Evolutionary conservation across 1,140 invertebrate species (phyloP).

Genomic region (Zaprionus vittiger): DNA sequence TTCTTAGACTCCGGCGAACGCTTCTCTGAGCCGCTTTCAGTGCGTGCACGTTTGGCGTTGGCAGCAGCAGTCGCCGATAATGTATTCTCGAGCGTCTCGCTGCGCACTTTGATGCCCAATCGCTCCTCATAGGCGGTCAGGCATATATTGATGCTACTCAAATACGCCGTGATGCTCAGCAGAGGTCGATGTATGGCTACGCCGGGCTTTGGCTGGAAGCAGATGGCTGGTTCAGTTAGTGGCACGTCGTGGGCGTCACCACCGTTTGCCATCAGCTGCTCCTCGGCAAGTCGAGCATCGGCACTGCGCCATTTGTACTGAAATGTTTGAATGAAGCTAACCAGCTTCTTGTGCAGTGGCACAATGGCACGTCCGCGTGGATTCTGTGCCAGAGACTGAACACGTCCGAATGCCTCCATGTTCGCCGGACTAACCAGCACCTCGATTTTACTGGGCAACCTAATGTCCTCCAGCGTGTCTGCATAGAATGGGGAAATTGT

Average conservation of each 20-base stretch:
- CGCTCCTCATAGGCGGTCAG: constrained; percentile 90
- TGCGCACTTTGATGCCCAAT: constrained; percentile 86
- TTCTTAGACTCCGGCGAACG: constrained; percentile 84
- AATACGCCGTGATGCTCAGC: constrained; percentile 90
- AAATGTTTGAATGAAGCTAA: constrained; percentile 90
- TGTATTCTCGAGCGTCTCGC: constrained; percentile 69
- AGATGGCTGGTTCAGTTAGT: constrained; percentile 57
- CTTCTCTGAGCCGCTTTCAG: constrained; percentile 86
- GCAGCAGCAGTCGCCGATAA: constrained; percentile 25
- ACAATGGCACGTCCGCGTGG: constrained; percentile 91
- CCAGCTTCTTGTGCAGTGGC: constrained; percentile 90
- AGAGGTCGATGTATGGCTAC: constrained; percentile 88
- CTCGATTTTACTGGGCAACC: constrained; percentile 91
- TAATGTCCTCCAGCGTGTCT: constrained; percentile 91
- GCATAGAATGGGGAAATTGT: neutral
- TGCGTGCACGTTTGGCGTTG: constrained; percentile 85
- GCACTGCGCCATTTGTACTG: constrained; percentile 89
- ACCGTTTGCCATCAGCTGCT: constrained; percentile 30
- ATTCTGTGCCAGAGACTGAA: constrained; percentile 95
- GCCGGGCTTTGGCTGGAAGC: constrained; percentile 83
- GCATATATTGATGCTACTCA: constrained; percentile 90
- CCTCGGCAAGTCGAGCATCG: constrained; percentile 85
- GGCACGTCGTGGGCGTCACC: neutral
- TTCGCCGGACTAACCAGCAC: constrained; percentile 91
- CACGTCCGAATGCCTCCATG: constrained; percentile 92